Evolutionary conservation across 2,888 invertebrate species (phyloP).

Genomic region (Xestoiulus laeticollis): DNA sequence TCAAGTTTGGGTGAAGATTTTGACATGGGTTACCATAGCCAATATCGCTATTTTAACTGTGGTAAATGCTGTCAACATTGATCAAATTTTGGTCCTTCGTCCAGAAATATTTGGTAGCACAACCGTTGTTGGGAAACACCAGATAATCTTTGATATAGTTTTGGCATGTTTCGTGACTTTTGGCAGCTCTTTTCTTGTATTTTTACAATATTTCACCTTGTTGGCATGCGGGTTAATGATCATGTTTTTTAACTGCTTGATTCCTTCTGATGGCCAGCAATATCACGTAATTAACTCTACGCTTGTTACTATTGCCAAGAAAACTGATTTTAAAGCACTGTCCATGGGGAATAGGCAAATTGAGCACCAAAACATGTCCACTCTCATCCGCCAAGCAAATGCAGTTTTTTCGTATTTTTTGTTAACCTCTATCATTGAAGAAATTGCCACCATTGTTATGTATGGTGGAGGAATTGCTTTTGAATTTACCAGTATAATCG

Average conservation of each 20-base stretch:
- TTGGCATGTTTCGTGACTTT: not conserved
- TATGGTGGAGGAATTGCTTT: not conserved
- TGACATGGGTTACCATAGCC: not conserved
- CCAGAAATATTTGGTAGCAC: not conserved
- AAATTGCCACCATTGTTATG: not conserved
- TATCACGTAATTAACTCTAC: not conserved
- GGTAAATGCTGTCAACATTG: not conserved
- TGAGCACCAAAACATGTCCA: not conserved
- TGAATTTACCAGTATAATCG: not conserved
- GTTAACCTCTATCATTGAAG: not conserved
- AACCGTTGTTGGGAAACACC: not conserved
- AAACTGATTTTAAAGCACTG: not conserved
- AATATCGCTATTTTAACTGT: not conserved
- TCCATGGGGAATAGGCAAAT: not conserved
- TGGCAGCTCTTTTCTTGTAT: not conserved
- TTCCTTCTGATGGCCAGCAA: not conserved
- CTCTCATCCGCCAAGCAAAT: not conserved
- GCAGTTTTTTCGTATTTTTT: not conserved
- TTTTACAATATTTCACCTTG: not conserved
- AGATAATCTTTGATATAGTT: not conserved
- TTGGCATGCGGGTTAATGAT: not conserved
- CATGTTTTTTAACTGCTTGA: not conserved
- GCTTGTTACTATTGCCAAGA: not conserved
- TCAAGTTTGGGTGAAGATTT: not conserved
- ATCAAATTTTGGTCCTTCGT: not conserved